These are phyloP conservation scores for Ptychobarbus kaznakovi DNA, from an alignment of 2,797 vertebrate genomes.

Conservation along the genomic window DNA sequence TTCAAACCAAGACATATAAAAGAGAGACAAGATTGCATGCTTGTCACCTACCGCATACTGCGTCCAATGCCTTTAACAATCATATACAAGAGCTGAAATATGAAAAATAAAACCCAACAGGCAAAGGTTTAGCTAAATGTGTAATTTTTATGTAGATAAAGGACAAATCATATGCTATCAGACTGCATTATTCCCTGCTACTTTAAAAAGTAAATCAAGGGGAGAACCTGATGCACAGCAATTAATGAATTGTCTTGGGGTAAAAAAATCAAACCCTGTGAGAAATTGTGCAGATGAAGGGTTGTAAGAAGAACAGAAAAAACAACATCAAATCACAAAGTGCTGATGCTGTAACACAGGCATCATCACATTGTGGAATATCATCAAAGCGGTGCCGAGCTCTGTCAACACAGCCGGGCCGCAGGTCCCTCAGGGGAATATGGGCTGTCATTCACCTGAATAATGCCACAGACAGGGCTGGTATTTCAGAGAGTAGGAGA, in stretches of 20 bases:
- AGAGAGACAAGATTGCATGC: not conserved
- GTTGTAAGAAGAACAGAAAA: constrained; percentile 42
- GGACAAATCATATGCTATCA: constrained; percentile 20
- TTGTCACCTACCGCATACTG: constrained; percentile 5
- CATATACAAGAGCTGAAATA: not conserved
- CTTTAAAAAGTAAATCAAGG: constrained; percentile 55
- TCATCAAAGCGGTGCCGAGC: constrained; percentile 70
- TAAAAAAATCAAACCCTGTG: constrained; percentile 57
- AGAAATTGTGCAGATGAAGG: constrained; percentile 33
- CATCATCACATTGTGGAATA: constrained; percentile 68
- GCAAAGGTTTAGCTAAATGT: constrained; percentile 18
- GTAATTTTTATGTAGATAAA: constrained; percentile 12
- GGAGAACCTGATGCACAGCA: constrained; percentile 52
- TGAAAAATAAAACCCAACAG: constrained; percentile 21
- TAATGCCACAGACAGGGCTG: constrained; percentile 69
- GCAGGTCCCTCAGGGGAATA: constrained; percentile 64
- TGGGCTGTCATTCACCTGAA: constrained; percentile 75
- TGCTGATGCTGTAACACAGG: constrained; percentile 71
- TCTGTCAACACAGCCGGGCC: constrained; percentile 65
- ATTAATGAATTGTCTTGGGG: constrained; percentile 60
- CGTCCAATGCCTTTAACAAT: not conserved
- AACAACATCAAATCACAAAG: constrained; percentile 67
- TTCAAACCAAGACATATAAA: not conserved
- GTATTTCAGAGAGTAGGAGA: constrained; percentile 71
- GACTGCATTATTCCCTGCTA: constrained; percentile 35